Base-by-base conservation (phyloP, 2,888 invertebrate genomes). In the Hymenopus coronatus region DNA sequence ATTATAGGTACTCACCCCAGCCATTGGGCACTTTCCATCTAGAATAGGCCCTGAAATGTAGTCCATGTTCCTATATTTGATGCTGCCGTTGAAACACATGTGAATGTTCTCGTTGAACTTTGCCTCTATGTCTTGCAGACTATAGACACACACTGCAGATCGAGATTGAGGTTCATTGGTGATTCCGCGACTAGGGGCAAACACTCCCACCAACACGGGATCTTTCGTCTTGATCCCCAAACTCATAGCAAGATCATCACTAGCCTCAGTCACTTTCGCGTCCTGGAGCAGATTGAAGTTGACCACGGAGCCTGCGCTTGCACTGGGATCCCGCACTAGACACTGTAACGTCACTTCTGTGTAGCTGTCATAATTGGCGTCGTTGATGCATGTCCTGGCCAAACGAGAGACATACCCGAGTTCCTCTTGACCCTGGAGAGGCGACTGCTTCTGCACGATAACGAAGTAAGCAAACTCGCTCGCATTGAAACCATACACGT, bases 41-140 rank as follows among this genome's bases (percentile, higher is more conserved):
- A 97, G 96, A 92, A 98, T 97, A 92, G 97, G 97, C 15, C 98
- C 98, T 90, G 98, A 98, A 93, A 98, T 97, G 93, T 98, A 98
- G 28, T 97, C 98, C 96, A 97, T 97, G 92, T 97, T 98, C 86
- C 99, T 96, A 92, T 98, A 97, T 92, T 97, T 98, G 91, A 97
- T 97, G 91, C 97, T 97, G 70, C 99, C 99, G 93, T 98, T 98
- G 93, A 99, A 99, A 94, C 99, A 99, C 96, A 98, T 97, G 93
- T 98, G 98, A 91, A 99, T 98, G 94, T 99, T 99, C 93, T 98
- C 97, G 92, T 97, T 98, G 93, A 99, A 99, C 93, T 97, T 97
- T 91, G 96, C 96, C 93, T 98, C 98, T 91, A 99, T 97, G 91
- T 98, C 97, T 92, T 97, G 96, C 91, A 99, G 94, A 90, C 98